These are phyloP conservation scores for Rhinolophus ferrumequinum DNA, from an alignment of 2,113 vertebrate genomes.

Conservation along the genomic window DNA sequence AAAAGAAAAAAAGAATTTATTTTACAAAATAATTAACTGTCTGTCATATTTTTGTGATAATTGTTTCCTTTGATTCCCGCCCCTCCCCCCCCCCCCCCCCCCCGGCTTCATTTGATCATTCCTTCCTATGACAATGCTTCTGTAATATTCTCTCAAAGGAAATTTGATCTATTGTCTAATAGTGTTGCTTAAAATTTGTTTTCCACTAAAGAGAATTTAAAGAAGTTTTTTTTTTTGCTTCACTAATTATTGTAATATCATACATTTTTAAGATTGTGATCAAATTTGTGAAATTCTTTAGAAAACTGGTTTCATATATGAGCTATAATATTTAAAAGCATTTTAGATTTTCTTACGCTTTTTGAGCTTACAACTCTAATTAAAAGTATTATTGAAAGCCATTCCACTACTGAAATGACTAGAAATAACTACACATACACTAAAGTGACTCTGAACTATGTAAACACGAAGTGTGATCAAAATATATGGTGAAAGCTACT, in stretches of 20 bases:
- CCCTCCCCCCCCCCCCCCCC: background rate
- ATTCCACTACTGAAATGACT: background rate
- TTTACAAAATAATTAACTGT: conserved; percentile 51
- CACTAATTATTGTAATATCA: background rate
- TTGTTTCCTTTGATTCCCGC: background rate
- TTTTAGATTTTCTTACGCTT: background rate
- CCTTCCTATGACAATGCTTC: conserved; percentile 29
- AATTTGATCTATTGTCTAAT: conserved; percentile 51
- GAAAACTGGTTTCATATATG: background rate
- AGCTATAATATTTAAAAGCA: background rate
- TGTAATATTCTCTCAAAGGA: conserved; percentile 42
- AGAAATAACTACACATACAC: background rate
- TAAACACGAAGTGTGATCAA: background rate
- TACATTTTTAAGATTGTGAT: conserved; percentile 28
- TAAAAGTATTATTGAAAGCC: background rate
- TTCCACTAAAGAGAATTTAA: conserved; percentile 10
- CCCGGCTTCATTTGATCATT: conserved; percentile 37
- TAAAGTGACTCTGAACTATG: background rate
- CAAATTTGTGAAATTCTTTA: background rate
- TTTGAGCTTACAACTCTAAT: background rate
- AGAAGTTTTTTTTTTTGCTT: background rate
- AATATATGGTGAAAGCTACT: no score
- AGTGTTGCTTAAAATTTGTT: conserved; percentile 11
- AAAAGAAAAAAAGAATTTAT: background rate
- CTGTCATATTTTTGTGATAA: conserved; percentile 41